Conservation (phyloP, 2,888 invertebrate genomes). For the Pyrocoelia pectoralis region DNA sequence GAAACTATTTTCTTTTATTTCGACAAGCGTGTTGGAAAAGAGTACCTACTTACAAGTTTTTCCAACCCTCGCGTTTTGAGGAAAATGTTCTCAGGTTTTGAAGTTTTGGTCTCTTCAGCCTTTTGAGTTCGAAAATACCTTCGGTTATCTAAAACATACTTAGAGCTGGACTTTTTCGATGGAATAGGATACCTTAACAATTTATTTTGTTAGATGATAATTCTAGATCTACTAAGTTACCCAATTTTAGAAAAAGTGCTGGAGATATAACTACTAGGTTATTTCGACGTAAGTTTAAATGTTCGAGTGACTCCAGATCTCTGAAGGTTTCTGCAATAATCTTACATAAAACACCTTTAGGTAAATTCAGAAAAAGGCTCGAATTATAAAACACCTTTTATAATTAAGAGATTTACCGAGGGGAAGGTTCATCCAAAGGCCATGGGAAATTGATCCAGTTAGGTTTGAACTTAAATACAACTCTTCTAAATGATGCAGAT, state of each 20-base stretch:
- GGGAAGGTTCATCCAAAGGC: constrained; percentile 66
- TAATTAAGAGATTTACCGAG: too few relatives aligned
- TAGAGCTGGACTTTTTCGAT: too few relatives aligned
- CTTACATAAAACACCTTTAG: too few relatives aligned
- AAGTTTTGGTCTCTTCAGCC: constrained; percentile 71
- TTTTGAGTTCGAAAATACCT: constrained; percentile 65
- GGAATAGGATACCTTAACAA: constrained; percentile 59
- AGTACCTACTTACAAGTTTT: constrained; percentile 73
- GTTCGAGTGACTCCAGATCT: constrained; percentile 63
- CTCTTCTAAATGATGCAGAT: constrained; percentile 68
- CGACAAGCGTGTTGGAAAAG: constrained; percentile 73
- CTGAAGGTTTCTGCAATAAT: constrained; percentile 65
- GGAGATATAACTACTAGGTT: constrained; percentile 62
- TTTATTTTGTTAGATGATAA: constrained; percentile 65
- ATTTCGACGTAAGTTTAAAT: constrained; percentile 66
- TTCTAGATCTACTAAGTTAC: constrained; percentile 64
- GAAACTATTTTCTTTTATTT: constrained; percentile 68
- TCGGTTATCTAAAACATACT: constrained; percentile 63
- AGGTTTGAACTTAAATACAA: constrained; percentile 67
- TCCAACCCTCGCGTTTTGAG: constrained; percentile 66
- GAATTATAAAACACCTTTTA: too few relatives aligned
- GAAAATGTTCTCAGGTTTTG: constrained; percentile 72
- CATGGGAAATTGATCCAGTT: constrained; percentile 63
- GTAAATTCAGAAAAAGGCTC: not conserved
- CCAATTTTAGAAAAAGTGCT: constrained; percentile 62